These are phyloP conservation scores for Andrena bicolor DNA, from an alignment of 2,888 invertebrate species.

Conservation along the genomic window DNA sequence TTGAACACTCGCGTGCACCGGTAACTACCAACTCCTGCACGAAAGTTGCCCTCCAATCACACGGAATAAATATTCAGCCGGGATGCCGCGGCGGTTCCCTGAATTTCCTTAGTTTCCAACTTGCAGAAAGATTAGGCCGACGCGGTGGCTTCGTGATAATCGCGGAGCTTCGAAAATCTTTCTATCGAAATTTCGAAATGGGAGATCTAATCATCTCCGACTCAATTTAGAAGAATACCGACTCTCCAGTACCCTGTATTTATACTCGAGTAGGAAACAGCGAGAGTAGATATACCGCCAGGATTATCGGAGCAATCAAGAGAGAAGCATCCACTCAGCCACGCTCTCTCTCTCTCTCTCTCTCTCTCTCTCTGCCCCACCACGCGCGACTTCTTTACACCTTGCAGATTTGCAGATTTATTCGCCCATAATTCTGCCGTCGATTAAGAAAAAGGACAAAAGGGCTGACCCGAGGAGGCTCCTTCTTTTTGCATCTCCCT, in stretches of 20 bases:
- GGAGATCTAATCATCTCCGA: neutral
- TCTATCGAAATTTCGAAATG: neutral
- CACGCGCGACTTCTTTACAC: neutral
- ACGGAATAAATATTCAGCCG: conserved; percentile 49
- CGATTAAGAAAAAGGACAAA: neutral
- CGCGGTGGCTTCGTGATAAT: neutral
- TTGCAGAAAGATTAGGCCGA: conserved; percentile 2
- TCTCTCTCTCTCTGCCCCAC: neutral
- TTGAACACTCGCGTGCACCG: conserved; percentile 29
- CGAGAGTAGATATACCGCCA: no score
- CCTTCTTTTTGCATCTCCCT: neutral
- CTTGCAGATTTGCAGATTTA: conserved; percentile 2
- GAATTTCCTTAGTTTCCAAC: conserved; percentile 18
- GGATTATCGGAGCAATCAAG: no score
- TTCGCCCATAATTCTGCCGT: conserved; percentile 21
- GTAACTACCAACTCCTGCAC: conserved; percentile 34
- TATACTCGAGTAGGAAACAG: no score
- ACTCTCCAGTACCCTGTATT: no score
- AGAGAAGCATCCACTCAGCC: no score
- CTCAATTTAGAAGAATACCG: no score
- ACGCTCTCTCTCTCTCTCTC: neutral
- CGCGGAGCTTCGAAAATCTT: neutral
- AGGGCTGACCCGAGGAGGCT: neutral
- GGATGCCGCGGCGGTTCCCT: neutral
- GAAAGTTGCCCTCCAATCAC: conserved; percentile 48